A percentile compares a stretch with the other conserved stretches of the same genome.
phyloP scores from a whole-genome alignment of 2,797 vertebrate species.

The Odontamblyopus lacepedii region DNA sequence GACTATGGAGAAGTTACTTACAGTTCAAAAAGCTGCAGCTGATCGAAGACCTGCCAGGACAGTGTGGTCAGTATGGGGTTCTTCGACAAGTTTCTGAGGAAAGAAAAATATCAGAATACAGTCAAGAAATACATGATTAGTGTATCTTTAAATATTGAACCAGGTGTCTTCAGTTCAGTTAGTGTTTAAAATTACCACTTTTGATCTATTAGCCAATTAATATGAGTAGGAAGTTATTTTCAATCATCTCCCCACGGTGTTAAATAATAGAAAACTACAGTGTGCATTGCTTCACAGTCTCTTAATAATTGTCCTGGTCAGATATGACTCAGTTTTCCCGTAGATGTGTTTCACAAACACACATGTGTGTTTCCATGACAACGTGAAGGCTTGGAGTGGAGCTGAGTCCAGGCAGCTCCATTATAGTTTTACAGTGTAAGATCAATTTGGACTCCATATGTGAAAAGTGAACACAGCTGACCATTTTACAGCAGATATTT shows the following conservation, averaged over 20 bases:
- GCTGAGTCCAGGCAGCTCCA: conserved; percentile 9
- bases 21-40: conserved; percentile 64
- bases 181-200: neutral
- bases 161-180: neutral
- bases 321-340: conserved; percentile 5
- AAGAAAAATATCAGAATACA: neutral
- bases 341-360: conserved; percentile 9
- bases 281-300: neutral
- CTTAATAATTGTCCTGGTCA: conserved; percentile 1
- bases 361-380: conserved; percentile 19
- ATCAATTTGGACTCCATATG: neutral
- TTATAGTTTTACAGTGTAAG: neutral
- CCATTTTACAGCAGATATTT: too few relatives aligned
- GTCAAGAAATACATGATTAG: neutral
- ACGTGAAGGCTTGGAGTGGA: conserved; percentile 17
- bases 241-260: neutral
- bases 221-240: neutral
- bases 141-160: neutral
- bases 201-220: too few relatives aligned
- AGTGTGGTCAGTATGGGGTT: conserved; percentile 52
- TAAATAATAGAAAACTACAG: neutral
- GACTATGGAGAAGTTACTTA: conserved; percentile 41
- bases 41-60: conserved; percentile 67
- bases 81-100: conserved; percentile 65
- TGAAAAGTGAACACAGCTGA: too few relatives aligned